Conservation (phyloP, 2,113 vertebrate species). For the Sylvietta virens region DNA sequence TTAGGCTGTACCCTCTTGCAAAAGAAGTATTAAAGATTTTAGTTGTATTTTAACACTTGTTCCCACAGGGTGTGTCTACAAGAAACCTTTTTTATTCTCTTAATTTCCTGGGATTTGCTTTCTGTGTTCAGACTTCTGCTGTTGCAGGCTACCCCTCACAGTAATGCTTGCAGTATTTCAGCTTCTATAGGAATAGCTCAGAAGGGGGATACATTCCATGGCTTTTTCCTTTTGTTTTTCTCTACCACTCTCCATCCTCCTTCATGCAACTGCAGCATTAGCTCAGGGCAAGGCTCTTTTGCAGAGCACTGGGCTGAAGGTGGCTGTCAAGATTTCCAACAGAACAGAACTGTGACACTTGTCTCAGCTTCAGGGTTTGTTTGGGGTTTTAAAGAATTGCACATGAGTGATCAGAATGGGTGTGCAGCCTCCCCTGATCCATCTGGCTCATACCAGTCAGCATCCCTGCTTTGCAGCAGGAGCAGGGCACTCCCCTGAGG, state of each 20-base stretch:
- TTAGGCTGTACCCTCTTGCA: background rate
- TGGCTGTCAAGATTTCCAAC: background rate
- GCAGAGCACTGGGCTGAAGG: background rate
- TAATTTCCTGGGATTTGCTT: background rate
- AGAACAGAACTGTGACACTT: background rate
- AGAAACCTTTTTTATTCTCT: background rate
- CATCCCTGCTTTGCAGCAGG: background rate
- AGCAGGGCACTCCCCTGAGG: background rate
- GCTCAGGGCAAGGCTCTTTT: background rate
- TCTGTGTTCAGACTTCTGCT: background rate
- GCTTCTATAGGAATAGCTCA: background rate
- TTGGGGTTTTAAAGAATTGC: background rate
- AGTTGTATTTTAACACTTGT: background rate
- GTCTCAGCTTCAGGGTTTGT: background rate
- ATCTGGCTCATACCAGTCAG: background rate
- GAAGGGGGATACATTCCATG: background rate
- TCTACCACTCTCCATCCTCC: background rate
- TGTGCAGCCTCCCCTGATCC: background rate
- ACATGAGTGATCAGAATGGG: background rate
- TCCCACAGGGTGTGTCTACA: background rate
- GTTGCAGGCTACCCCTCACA: background rate
- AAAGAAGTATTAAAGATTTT: background rate
- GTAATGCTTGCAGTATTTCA: background rate
- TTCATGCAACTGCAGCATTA: background rate
- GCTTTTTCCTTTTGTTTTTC: background rate